phyloP scores from a whole-genome alignment of 2,888 invertebrate species.

The Tridacna gigas region DNA sequence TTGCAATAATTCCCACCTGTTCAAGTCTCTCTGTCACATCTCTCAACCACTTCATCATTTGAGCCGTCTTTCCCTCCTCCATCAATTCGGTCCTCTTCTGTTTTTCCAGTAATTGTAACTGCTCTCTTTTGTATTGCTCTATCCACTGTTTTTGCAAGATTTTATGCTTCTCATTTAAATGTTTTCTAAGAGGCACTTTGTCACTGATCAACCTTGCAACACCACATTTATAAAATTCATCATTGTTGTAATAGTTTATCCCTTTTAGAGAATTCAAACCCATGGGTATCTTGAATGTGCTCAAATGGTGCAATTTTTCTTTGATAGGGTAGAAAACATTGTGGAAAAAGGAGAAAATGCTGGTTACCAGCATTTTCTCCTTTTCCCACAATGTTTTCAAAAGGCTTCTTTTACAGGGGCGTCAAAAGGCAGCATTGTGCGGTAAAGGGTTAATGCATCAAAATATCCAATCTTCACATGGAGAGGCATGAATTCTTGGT shows the following conservation, averaged over 20 bases:
- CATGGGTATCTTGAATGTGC: conserved; percentile 70
- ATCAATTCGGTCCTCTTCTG: conserved; percentile 13
- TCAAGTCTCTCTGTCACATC: not conserved
- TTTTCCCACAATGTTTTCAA: too few species aligned
- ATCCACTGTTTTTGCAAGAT: conserved; percentile 53
- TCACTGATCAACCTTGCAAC: conserved; percentile 70
- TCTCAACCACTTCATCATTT: conserved; percentile 18
- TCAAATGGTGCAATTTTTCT: too few species aligned
- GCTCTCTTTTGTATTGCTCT: conserved; percentile 48
- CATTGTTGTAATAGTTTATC: conserved; percentile 72
- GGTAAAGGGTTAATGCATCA: too few species aligned
- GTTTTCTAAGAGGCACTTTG: conserved; percentile 58
- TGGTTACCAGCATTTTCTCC: too few species aligned
- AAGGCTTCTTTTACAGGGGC: too few species aligned
- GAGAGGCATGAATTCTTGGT: conserved; percentile 59
- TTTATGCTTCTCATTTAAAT: conserved; percentile 40
- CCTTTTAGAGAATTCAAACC: conserved; percentile 76
- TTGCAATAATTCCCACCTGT: not conserved
- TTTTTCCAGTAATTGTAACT: conserved; percentile 13
- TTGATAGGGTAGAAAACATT: too few species aligned
- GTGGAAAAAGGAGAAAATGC: too few species aligned
- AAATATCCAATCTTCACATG: conserved; percentile 66
- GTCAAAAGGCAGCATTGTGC: too few species aligned
- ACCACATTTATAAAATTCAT: conserved; percentile 72
- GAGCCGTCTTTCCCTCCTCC: conserved; percentile 43